Evolutionary conservation across 2,888 invertebrate species (phyloP).

Genomic region (Amphipoea oculea): DNA sequence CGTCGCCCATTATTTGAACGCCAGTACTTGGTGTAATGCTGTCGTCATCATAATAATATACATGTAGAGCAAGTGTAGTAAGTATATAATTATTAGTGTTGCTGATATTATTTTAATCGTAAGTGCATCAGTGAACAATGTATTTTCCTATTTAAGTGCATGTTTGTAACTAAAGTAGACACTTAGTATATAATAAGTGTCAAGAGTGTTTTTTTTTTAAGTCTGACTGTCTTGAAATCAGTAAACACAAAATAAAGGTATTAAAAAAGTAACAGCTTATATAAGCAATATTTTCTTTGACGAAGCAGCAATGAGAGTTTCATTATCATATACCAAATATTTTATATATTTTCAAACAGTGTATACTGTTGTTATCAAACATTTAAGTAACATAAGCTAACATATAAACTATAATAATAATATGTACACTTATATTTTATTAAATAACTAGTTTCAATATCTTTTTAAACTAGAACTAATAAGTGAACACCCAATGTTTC

Average conservation of each 20-base stretch:
- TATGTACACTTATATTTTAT: background rate
- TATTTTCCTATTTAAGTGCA: conserved; percentile 13
- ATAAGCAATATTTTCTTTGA: background rate
- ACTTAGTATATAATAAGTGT: background rate
- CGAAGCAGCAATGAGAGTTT: background rate
- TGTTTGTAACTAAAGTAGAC: background rate
- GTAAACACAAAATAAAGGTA: background rate
- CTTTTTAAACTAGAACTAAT: conserved; percentile 27
- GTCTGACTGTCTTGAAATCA: background rate
- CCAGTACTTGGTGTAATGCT: conserved; percentile 54
- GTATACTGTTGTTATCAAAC: no score
- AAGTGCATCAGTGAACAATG: conserved; percentile 25
- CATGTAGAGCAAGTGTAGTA: conserved; percentile 61
- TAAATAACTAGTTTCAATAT: conserved; percentile 10
- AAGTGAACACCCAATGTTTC: conserved; percentile 6
- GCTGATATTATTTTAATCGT: conserved; percentile 54
- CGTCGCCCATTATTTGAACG: conserved; percentile 72
- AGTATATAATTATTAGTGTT: conserved; percentile 58
- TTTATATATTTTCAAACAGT: background rate
- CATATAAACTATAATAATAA: no score
- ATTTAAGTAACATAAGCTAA: no score
- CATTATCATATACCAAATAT: background rate
- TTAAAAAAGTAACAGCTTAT: background rate
- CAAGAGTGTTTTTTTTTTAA: background rate
- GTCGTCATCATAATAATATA: conserved; percentile 73